Evolutionary conservation across 2,797 vertebrate species (phyloP), one percentile per base, ranked within the genome.

Genomic region (Basileuterus tristriatus): DNA sequence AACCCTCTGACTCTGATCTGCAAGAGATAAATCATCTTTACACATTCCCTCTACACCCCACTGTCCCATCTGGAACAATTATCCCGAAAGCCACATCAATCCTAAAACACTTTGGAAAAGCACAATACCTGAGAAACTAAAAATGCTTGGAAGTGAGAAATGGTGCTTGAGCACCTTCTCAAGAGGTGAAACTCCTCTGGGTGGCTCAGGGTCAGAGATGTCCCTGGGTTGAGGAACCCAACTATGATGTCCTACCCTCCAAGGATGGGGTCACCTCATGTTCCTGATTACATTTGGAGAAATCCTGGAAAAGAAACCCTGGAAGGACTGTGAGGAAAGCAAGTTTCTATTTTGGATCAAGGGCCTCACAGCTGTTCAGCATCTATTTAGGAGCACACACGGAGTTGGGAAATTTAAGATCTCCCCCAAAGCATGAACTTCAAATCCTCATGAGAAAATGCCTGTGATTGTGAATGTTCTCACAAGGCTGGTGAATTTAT

Each of bases 1-100:
- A 74, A 65, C 62, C 24, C 79, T 36, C 65, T 32, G 82, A 69
- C 75, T 86, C 58, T 41, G 77, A 70, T 93, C 77, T 88, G 85
- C 63, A 76, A 87, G 63, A 56, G 63, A 95, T 84, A 88, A 96
- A 95, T 96, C 90, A 96, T 82, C 87, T 63, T 79, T 55, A 79
- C 74, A 59, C 70, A 36, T 15, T 59, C 2, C 9, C 49, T 63
- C 36, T 27, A 47, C 71, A 22, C 77, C 83, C 91, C 90, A 83
- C 74, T 68, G 86, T 30, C 92, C 55, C 88, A 95, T 90, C 90
- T 92, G 92, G 92, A 91, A 91, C 72, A 62, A 79, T n/a, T 50
- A 75, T 78, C 69, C 93, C 19, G 0, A 81, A 84, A 93, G 49
- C 83, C 86, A 93, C 86, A 84, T 88, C 63, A 91, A 79, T 37